phyloP scores from a whole-genome alignment of 2,797 vertebrate species.

The Pseudotriccus pelzelni region DNA sequence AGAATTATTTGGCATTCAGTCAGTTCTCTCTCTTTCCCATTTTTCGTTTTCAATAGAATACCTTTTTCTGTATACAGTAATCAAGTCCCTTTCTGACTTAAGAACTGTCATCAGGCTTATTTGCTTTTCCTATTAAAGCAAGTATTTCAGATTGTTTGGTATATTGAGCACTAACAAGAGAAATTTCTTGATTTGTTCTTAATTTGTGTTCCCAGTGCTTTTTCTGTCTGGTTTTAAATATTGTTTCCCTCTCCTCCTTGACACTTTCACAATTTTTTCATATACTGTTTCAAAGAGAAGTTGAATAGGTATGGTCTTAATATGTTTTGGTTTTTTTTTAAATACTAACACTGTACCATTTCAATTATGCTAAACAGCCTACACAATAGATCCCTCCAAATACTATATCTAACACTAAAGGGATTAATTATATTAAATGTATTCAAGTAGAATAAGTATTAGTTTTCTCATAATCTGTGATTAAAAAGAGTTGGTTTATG shows the following conservation, averaged over 20 bases:
- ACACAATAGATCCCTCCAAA: background rate
- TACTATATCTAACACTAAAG: background rate
- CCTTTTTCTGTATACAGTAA: background rate
- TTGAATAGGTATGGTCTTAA: background rate
- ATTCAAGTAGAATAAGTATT: background rate
- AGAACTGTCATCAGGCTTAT: background rate
- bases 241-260: background rate
- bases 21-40: background rate
- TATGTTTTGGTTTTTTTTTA: fast-evolving
- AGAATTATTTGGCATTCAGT: background rate
- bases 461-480: background rate
- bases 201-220: background rate
- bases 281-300: background rate
- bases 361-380: background rate
- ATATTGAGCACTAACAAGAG: background rate
- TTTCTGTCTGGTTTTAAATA: background rate
- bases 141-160: background rate
- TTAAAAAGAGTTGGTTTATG: background rate
- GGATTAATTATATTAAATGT: background rate
- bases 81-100: background rate
- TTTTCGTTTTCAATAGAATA: background rate
- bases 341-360: background rate
- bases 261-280: background rate
- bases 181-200: background rate
- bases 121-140: background rate